Base-by-base conservation (phyloP, 2,888 invertebrate species). In the Teleiodes luculella region DNA sequence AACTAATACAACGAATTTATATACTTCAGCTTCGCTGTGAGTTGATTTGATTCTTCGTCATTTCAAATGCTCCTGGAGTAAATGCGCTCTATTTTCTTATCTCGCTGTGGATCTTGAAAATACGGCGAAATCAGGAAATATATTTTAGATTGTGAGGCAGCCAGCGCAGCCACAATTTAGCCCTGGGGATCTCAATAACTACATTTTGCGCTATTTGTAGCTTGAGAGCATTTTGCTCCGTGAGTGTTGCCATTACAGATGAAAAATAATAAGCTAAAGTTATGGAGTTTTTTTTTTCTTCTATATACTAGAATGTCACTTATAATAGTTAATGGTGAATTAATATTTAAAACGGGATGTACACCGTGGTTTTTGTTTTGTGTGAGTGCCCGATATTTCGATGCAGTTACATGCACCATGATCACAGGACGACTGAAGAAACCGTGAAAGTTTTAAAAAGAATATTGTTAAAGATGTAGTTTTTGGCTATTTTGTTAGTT, bases 161-260 rank as follows among this genome's bases (percentile, higher is more conserved):
- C 66, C 68, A 57, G 68, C 65, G 68, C 65, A 60, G 60, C 70
- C 73, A 66, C 71, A 72, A 72, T 76, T 71, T 71, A 66, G 70
- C 70, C 72, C 61, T 65, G 57, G 14, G 74, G 70, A 66, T 67
- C 62, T 66, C 67, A 65, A 67, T 76, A 77, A 77, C 74, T 74
- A 76, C 71, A 73, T 76, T 76, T 71, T 65, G 65, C 61, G 67
- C 67, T 66, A 73, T 76, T 75, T 70, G 73, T 67, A 67, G 64
- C 66, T 65, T 64, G 62, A 59, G 57, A 61, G 59, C 56, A 45
- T 53, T 35, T 39, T 39, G 47, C 31, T 4, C 35, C 39, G 39
- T n/a, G n/a, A n/a, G n/a, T n/a, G n/a, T n/a, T n/a, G n/a, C n/a
- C n/a, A n/a, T n/a, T n/a, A n/a, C n/a, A n/a, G n/a, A n/a, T n/a